Evolutionary conservation across 1,140 invertebrate species (phyloP), one percentile per base, ranked within the genome.

Genomic region (Polypedilum vanderplanki): DNA sequence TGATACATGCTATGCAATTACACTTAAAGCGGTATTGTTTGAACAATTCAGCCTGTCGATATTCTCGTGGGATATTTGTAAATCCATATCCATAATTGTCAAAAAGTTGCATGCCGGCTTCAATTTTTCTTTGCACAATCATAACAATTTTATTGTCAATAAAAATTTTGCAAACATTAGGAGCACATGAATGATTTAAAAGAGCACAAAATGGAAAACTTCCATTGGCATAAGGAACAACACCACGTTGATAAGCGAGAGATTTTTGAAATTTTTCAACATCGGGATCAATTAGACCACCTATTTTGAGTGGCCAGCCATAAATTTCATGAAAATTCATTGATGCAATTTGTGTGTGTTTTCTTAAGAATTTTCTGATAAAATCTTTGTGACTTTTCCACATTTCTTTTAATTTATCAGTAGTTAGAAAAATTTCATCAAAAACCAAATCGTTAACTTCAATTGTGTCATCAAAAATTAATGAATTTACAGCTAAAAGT

Each of bases 61-160:
- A 3, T 20, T 70, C 65, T 22, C 65, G 4, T 70, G 65, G 20
- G 20, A 70, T 9, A 18, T 70, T 70, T 7, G 65, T 70, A 17
- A 70, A 70, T n/a, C 17, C 18, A 12, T 20, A 70, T 22, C 65
- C 65, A 20, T 70, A 70, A 18, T 70, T 70, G 20, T 70, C 65
- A 70, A 70, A 70, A 4, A 70, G 5, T 12, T 70, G 65, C 7
- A 9, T 10, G 9, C 65, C 65, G 8, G 17, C 8, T 18, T 70
- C 17, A 18, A 70, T 70, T n/a, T n/a, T n/a, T 70, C 20, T 70
- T 7, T 22, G 17, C 8, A 70, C 65, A 20, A 70, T 70, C 17
- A 70, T 7, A 7, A 22, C 20, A 7, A 70, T 18, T 12, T 70
- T 70, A 22, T 70, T 18, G 10, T 70, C 65, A 70, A 70, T 70